Percentiles rank a stretch among this genome's conserved stretches.
Conservation (phyloP, 2,113 vertebrate genomes). For the Crotalus horridus region DNA sequence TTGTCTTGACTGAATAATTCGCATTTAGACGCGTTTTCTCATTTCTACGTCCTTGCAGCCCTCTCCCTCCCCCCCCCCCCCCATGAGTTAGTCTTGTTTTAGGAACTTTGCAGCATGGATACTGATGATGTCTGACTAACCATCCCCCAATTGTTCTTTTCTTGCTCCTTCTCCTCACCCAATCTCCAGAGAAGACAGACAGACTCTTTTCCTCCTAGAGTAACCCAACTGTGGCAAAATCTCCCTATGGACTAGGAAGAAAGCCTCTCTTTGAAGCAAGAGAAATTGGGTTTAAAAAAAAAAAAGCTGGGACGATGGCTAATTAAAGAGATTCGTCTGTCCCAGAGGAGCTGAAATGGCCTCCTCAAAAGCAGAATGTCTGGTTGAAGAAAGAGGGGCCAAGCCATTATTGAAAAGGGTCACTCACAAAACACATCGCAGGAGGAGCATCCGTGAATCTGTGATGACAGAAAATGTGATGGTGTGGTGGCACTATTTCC, state of each 20-base stretch:
- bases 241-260: conserved; percentile 24
- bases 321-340: conserved; percentile 37
- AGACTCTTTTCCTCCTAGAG: neutral
- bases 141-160: conserved; percentile 15
- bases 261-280: neutral
- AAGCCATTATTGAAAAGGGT: conserved; percentile 46
- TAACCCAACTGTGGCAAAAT: conserved; percentile 22
- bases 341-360: conserved; percentile 33
- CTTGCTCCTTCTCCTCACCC: conserved; percentile 10
- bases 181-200: neutral
- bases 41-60: neutral
- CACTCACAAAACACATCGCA: neutral
- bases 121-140: conserved; percentile 13
- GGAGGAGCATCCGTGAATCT: neutral
- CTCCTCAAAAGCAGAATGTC: conserved; percentile 28
- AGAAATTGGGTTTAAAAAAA: conserved; percentile 5
- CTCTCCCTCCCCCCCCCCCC: neutral
- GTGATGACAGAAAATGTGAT: neutral
- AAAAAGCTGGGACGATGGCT: neutral
- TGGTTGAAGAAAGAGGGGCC: conserved; percentile 38
- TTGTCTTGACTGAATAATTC: conserved; percentile 44
- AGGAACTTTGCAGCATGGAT: conserved; percentile 42
- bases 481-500: neutral
- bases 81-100: conserved; percentile 41
- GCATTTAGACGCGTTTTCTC: conserved; percentile 36